Evolutionary conservation across 2,113 vertebrate species (phyloP).

Genomic region (Epinephelus cyanopodus): DNA sequence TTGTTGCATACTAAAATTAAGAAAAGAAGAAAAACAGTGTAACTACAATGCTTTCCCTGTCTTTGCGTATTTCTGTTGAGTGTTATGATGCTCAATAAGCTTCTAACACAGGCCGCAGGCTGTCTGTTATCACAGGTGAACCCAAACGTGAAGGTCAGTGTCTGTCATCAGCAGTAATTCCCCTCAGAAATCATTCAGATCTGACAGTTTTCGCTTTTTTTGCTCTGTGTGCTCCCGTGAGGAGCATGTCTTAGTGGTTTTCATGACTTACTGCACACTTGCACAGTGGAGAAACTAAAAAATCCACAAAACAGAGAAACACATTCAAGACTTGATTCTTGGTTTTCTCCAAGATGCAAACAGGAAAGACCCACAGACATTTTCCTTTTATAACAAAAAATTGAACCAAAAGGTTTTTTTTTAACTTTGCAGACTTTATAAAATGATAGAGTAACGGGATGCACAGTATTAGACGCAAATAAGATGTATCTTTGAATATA

Average conservation of each 20-base stretch:
- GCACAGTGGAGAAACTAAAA: not conserved
- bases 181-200: not conserved
- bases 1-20: not conserved
- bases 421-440: not conserved
- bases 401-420: not conserved
- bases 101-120: not conserved
- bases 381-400: not conserved
- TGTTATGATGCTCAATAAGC: not conserved
- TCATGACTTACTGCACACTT: not conserved
- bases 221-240: not conserved
- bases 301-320: not conserved
- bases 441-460: not conserved
- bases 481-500: not conserved
- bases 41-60: not conserved
- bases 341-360: not conserved
- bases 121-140: not conserved
- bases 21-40: not conserved
- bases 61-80: too few relatives aligned
- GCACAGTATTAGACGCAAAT: not conserved
- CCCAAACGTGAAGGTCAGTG: not conserved
- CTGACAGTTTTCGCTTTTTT: not conserved
- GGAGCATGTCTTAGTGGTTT: not conserved
- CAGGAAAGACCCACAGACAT: not conserved
- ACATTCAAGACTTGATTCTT: not conserved
- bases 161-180: constrained; percentile 5